These are phyloP conservation scores for Spisula solida DNA, from an alignment of 2,888 invertebrate genomes.

Conservation along the genomic window DNA sequence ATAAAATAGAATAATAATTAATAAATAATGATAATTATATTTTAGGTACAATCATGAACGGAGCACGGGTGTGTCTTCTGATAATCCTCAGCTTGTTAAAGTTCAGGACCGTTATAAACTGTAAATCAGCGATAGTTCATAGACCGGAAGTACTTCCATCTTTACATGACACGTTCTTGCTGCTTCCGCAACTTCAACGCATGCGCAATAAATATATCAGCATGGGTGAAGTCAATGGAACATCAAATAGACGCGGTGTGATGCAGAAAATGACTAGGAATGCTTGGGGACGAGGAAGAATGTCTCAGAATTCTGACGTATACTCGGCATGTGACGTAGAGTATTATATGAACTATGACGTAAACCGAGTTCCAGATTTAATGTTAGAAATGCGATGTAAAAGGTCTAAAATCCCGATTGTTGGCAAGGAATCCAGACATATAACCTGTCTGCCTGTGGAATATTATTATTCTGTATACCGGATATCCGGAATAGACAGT, in stretches of 20 bases:
- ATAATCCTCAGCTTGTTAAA: neutral
- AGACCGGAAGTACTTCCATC: neutral
- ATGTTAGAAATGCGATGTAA: conserved; percentile 30
- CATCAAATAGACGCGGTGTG: neutral
- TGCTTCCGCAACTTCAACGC: conserved; percentile 12
- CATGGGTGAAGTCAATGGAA: neutral
- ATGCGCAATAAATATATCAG: neutral
- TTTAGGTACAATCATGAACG: neutral
- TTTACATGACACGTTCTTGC: neutral
- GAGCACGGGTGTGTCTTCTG: neutral
- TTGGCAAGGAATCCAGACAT: neutral
- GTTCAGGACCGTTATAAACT: neutral
- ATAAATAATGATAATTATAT: too few species aligned
- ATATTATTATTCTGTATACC: conserved; percentile 26
- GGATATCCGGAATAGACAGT: neutral
- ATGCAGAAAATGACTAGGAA: neutral
- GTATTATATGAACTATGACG: neutral
- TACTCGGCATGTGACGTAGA: neutral
- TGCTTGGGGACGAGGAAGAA: neutral
- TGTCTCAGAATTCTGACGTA: neutral
- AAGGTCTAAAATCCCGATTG: neutral
- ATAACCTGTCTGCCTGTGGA: conserved; percentile 14
- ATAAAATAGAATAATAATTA: too few species aligned
- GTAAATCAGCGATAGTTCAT: neutral
- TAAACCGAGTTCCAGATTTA: neutral